Evolutionary conservation across 1,140 invertebrate species (phyloP).

Genomic region (Parasteatoda tepidariorum): DNA sequence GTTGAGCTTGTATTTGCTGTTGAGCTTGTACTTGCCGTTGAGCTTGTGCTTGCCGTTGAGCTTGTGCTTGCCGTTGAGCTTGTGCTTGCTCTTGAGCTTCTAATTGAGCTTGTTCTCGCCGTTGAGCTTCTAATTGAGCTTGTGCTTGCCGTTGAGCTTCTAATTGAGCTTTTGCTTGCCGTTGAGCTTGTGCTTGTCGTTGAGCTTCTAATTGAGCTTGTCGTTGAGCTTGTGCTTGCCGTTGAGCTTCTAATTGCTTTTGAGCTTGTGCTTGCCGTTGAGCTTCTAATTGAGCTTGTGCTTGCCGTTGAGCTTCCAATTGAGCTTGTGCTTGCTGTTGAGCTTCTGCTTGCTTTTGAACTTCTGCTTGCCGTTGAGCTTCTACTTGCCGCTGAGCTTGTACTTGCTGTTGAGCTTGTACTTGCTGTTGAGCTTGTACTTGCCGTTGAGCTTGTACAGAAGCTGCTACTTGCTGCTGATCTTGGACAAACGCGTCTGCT

Average conservation of each 20-base stretch:
- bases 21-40: not conserved
- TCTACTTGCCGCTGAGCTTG: no score
- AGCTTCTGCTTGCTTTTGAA: no score
- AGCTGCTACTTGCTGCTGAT: no score
- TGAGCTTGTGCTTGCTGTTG: not conserved
- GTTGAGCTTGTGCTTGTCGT: not conserved
- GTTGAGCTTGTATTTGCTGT: not conserved
- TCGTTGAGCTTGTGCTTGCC: not conserved
- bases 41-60: not conserved
- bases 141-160: not conserved
- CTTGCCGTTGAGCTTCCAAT: not conserved
- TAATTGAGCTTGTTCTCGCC: not conserved
- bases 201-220: not conserved
- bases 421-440: no score
- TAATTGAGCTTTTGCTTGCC: not conserved
- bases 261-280: not conserved
- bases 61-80: not conserved
- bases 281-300: not conserved
- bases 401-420: no score
- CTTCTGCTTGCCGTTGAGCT: no score
- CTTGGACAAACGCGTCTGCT: no score
- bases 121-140: not conserved
- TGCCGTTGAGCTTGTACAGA: no score
- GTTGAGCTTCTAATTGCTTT: not conserved
- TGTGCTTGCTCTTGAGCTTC: not conserved